These are phyloP conservation scores for Jordanella pulchra DNA, from an alignment of 2,797 vertebrate species.

Conservation along the genomic window DNA sequence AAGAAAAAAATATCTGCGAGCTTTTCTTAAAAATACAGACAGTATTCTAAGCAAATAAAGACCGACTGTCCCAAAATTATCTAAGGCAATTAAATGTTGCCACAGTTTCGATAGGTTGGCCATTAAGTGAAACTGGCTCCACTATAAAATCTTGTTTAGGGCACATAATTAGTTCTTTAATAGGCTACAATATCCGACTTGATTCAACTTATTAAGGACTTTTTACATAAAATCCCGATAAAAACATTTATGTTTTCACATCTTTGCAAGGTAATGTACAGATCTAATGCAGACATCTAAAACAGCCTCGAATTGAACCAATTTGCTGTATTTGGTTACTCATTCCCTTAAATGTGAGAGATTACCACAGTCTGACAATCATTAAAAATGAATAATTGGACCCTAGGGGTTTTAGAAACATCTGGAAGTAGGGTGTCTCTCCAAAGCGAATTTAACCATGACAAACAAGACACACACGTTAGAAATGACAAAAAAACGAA, in stretches of 20 bases:
- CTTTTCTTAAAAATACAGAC: no score
- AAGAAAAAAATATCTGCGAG: no score
- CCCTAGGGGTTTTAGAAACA: slow-evolving; percentile 39
- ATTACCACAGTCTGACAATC: slow-evolving; percentile 41
- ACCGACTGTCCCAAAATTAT: no score
- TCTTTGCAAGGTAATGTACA: background rate
- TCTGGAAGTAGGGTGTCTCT: slow-evolving; percentile 46
- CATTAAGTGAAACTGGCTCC: no score
- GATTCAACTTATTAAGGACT: background rate
- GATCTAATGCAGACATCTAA: slow-evolving; percentile 5
- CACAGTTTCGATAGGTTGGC: no score
- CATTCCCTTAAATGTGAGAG: slow-evolving; percentile 17
- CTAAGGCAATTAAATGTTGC: no score
- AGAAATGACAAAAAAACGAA: background rate
- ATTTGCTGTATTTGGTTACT: background rate
- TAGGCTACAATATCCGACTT: no score
- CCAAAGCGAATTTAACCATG: slow-evolving; percentile 31
- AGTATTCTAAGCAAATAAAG: no score
- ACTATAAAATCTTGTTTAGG: no score
- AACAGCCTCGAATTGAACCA: background rate
- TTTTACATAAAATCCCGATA: background rate
- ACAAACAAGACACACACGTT: slow-evolving; percentile 39
- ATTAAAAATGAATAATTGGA: slow-evolving; percentile 46
- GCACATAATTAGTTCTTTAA: no score
- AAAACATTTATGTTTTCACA: background rate